phyloP scores from a whole-genome alignment of 2,113 vertebrate species.

The Platysteira castanea region DNA sequence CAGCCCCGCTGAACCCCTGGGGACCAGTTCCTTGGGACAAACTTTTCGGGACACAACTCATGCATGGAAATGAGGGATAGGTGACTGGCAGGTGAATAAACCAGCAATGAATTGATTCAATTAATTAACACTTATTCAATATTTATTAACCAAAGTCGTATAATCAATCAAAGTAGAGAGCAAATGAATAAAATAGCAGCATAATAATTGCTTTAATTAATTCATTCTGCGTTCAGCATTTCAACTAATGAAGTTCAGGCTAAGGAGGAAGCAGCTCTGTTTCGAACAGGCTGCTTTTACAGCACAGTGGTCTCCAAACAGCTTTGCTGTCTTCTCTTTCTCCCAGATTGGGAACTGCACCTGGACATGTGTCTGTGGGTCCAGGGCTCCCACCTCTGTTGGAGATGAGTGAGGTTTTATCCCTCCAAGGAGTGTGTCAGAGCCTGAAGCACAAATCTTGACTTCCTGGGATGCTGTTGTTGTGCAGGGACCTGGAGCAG shows the following conservation, averaged over 20 bases:
- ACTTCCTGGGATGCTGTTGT: not conserved
- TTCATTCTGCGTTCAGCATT: not conserved
- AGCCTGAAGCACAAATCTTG: not conserved
- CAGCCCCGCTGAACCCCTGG: accelerated
- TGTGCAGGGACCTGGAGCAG: not conserved
- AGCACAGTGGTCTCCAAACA: not conserved
- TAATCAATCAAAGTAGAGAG: not conserved
- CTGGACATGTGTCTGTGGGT: not conserved
- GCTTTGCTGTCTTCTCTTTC: not conserved
- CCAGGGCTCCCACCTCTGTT: not conserved
- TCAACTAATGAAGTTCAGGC: not conserved
- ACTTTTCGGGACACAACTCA: not conserved
- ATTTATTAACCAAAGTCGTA: constrained; percentile 30
- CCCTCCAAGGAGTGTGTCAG: not conserved
- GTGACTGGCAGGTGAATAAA: not conserved
- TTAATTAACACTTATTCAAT: constrained; percentile 27
- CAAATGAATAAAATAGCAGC: not conserved
- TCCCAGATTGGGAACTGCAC: not conserved
- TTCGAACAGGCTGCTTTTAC: not conserved
- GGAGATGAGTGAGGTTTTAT: not conserved
- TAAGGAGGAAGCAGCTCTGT: not conserved
- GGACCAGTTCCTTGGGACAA: not conserved
- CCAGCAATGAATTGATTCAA: not conserved
- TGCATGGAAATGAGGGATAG: not conserved
- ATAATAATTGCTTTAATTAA: not conserved